These are phyloP conservation scores for Vimba vimba DNA, from an alignment of 2,113 vertebrate genomes.

Conservation along the genomic window DNA sequence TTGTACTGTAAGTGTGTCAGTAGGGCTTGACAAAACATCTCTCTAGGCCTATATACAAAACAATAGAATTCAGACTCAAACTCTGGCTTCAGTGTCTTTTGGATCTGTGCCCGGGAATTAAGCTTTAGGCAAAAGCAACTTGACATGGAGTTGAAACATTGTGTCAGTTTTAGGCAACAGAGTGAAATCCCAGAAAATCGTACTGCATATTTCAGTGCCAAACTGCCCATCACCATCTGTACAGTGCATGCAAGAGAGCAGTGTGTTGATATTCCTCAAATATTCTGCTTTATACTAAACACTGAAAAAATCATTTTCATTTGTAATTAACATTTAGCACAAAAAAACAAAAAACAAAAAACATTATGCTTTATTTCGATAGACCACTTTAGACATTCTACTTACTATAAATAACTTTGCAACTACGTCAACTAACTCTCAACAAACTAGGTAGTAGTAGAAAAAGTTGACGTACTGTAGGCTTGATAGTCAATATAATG, in stretches of 20 bases:
- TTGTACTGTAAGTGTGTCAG: background rate
- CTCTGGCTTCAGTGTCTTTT: background rate
- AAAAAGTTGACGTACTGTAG: too few relatives aligned
- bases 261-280: background rate
- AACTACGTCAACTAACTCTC: too few relatives aligned
- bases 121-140: background rate
- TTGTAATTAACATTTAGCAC: background rate
- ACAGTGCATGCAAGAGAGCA: background rate
- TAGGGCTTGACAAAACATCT: background rate
- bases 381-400: too few relatives aligned
- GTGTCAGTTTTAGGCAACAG: background rate
- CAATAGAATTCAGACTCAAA: background rate
- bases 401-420: too few relatives aligned
- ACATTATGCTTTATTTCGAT: too few relatives aligned
- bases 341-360: too few relatives aligned
- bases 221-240: conserved; percentile 17
- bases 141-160: background rate
- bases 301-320: background rate
- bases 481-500: too few relatives aligned
- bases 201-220: background rate
- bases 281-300: background rate
- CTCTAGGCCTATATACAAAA: background rate
- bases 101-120: conserved; percentile 1
- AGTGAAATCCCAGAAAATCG: background rate
- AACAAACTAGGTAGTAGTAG: too few relatives aligned